A percentile compares a stretch with the other conserved stretches of the same genome.
Evolutionary conservation across 2,113 vertebrate species (phyloP).

Genomic region (Capra hircus): DNA sequence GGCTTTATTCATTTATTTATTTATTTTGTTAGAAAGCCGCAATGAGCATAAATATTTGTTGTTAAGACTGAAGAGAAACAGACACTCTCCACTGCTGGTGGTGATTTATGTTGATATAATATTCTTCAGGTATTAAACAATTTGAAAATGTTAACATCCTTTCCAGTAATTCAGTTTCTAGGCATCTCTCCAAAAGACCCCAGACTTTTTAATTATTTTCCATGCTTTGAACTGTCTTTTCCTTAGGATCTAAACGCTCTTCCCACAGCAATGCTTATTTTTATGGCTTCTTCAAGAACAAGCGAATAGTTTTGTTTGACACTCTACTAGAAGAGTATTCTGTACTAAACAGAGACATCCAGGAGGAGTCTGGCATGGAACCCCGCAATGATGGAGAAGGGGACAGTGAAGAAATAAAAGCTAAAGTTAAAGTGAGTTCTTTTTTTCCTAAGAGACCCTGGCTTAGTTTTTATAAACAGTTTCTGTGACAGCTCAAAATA

Average conservation of each 20-base stretch:
- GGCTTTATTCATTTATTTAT: not conserved
- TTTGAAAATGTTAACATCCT: constrained; percentile 37
- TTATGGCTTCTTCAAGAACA: constrained; percentile 99
- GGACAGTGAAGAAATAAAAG: constrained; percentile 81
- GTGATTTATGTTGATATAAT: not conserved
- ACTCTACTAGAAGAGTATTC: constrained; percentile 97
- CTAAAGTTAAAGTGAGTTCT: constrained; percentile 84
- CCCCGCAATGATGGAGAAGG: constrained; percentile 75
- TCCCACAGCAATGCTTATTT: constrained; percentile 99
- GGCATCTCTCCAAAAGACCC: constrained; percentile 17
- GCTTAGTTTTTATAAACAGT: constrained; percentile 28
- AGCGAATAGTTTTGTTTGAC: constrained; percentile 97
- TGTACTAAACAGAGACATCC: constrained; percentile 88
- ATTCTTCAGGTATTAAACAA: constrained; percentile 32
- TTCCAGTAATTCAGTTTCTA: constrained; percentile 36
- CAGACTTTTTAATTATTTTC: constrained; percentile 58
- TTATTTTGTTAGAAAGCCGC: not conserved
- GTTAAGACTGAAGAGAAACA: not conserved
- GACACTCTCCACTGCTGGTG: not conserved
- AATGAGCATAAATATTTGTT: not conserved
- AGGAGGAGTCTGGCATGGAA: constrained; percentile 78
- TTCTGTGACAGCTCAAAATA: constrained; percentile 14
- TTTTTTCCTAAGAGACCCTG: constrained; percentile 41
- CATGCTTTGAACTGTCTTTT: constrained; percentile 63
- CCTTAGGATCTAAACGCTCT: constrained; percentile 95